Evolutionary conservation across 2,113 vertebrate genomes (phyloP).

Genomic region (Leucosticte australis): DNA sequence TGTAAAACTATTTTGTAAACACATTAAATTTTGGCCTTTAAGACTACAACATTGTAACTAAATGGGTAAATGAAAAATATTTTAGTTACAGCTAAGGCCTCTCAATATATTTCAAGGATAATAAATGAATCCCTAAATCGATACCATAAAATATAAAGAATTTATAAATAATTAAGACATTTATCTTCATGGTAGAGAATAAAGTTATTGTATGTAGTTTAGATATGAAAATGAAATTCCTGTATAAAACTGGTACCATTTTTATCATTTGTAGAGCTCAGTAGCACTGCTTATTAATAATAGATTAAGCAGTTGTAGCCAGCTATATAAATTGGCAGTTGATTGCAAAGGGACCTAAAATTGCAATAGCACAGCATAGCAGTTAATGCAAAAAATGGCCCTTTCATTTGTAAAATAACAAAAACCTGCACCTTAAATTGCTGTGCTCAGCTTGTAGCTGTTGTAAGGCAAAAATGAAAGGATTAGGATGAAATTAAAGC

Average conservation of each 20-base stretch:
- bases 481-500: slow-evolving; percentile 36
- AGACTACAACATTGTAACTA: slow-evolving; percentile 47
- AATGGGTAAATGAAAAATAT: slow-evolving; percentile 67
- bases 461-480: slow-evolving; percentile 54
- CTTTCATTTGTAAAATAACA: slow-evolving; percentile 66
- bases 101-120: slow-evolving; percentile 59
- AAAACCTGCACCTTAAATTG: slow-evolving; percentile 63
- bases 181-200: slow-evolving; percentile 65
- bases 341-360: slow-evolving; percentile 68
- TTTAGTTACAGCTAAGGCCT: slow-evolving; percentile 63
- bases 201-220: slow-evolving; percentile 68
- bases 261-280: slow-evolving; percentile 69
- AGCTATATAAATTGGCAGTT: slow-evolving; percentile 71
- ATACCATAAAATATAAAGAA: slow-evolving; percentile 66
- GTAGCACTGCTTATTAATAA: slow-evolving; percentile 73
- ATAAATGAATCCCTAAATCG: slow-evolving; percentile 66
- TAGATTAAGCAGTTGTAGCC: slow-evolving; percentile 71
- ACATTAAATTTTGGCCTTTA: slow-evolving; percentile 37
- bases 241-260: slow-evolving; percentile 59
- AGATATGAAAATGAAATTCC: slow-evolving; percentile 70
- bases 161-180: slow-evolving; percentile 73
- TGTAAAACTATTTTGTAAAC: slow-evolving; percentile 26
- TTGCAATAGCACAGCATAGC: slow-evolving; percentile 50
- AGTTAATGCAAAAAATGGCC: slow-evolving; percentile 62
- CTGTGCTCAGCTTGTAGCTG: slow-evolving; percentile 50